Conservation (phyloP, 2,888 invertebrate species). For the Hirudinaria manillensis region DNA sequence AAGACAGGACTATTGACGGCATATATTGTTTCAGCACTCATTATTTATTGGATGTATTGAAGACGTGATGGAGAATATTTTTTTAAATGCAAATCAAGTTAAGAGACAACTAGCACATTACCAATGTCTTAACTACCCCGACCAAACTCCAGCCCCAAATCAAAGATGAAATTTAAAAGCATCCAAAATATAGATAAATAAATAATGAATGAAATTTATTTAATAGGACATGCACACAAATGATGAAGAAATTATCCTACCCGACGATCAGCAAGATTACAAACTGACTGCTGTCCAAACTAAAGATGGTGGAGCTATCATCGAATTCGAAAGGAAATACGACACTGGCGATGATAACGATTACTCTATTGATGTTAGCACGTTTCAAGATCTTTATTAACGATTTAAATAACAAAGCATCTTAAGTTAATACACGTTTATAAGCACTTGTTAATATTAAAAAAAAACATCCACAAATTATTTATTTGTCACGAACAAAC, state of each 20-base stretch:
- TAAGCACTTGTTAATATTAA: not conserved
- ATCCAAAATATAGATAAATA: not conserved
- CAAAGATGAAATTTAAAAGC: too few species aligned
- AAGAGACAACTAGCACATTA: too few species aligned
- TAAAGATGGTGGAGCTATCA: slow-evolving; percentile 13
- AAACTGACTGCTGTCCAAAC: slow-evolving; percentile 41
- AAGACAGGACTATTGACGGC: too few species aligned
- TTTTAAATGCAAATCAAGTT: too few species aligned
- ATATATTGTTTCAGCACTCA: too few species aligned
- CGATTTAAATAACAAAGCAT: not conserved
- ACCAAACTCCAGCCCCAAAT: too few species aligned
- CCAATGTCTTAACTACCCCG: too few species aligned
- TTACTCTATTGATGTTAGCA: slow-evolving; percentile 49
- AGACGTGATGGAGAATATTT: too few species aligned
- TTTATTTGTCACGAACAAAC: not conserved
- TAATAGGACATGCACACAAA: not conserved
- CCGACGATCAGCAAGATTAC: slow-evolving; percentile 45
- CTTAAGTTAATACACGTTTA: slow-evolving; percentile 9
- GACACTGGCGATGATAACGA: slow-evolving; percentile 50
- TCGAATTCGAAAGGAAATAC: slow-evolving; percentile 46
- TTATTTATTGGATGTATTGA: too few species aligned
- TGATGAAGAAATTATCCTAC: not conserved
- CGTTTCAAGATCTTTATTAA: not conserved
- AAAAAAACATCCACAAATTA: not conserved
- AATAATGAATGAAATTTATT: not conserved